A percentile compares a stretch with the other conserved stretches of the same genome.
These are phyloP conservation scores for Lagopus leucura DNA, from an alignment of 2,113 vertebrate genomes.

Conservation along the genomic window DNA sequence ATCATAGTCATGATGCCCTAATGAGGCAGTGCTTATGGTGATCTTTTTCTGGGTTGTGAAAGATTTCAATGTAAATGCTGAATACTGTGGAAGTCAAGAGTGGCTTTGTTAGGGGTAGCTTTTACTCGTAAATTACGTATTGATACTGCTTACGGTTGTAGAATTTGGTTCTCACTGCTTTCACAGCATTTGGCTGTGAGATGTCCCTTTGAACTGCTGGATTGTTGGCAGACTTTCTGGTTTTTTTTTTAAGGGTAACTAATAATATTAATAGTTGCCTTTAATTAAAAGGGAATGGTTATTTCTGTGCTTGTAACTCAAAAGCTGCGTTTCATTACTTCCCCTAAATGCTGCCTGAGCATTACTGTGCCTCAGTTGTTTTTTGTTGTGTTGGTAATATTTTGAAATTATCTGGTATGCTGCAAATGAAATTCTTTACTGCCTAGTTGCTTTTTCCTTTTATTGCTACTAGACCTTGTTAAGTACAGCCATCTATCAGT, in stretches of 20 bases:
- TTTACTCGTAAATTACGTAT: neutral
- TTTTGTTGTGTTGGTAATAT: neutral
- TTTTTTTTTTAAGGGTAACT: neutral
- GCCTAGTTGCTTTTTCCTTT: neutral
- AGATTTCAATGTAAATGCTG: neutral
- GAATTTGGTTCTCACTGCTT: neutral
- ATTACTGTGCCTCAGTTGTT: neutral
- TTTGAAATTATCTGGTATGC: neutral
- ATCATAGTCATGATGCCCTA: neutral
- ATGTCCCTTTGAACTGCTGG: neutral
- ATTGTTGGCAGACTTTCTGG: neutral
- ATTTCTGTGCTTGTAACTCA: neutral
- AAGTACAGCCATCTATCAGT: neutral
- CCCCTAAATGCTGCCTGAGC: neutral
- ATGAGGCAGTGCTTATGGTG: neutral
- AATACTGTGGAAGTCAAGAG: neutral
- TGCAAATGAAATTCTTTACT: neutral
- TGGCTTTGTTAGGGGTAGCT: neutral
- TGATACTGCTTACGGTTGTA: neutral
- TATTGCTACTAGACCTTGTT: neutral
- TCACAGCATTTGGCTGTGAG: neutral
- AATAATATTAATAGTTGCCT: neutral
- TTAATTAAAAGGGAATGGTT: neutral
- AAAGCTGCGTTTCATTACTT: neutral
- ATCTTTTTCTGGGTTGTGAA: neutral